Evolutionary conservation across 2,888 invertebrate genomes (phyloP).

Genomic region (Leucophenga montana): DNA sequence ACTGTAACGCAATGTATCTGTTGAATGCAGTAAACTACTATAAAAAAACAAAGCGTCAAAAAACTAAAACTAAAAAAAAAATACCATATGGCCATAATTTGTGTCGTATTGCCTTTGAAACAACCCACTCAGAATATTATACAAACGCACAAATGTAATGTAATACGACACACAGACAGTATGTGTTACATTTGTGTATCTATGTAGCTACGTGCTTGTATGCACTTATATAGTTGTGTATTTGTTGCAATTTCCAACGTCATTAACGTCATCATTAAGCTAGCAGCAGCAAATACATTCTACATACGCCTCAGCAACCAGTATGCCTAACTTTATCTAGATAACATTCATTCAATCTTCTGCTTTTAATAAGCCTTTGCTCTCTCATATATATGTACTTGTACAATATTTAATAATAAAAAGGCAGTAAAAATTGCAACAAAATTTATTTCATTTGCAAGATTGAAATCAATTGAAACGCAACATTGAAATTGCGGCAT

Average conservation of each 20-base stretch:
- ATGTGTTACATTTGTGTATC: neutral
- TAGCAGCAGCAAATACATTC: conserved; percentile 9
- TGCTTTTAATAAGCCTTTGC: neutral
- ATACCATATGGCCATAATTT: conserved; percentile 15
- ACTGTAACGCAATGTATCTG: no score
- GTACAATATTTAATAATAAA: conserved; percentile 6
- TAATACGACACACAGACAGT: neutral
- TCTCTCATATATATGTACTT: neutral
- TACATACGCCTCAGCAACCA: neutral
- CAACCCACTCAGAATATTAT: neutral
- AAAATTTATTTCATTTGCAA: conserved; percentile 64
- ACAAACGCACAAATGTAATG: conserved; percentile 15
- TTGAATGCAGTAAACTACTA: no score
- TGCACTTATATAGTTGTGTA: neutral
- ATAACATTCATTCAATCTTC: neutral
- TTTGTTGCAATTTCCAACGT: neutral
- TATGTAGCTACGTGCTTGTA: neutral
- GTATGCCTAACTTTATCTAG: neutral
- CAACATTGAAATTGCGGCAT: conserved; percentile 49
- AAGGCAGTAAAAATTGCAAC: conserved; percentile 49
- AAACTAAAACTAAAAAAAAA: conserved; percentile 3
- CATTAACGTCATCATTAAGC: conserved; percentile 12
- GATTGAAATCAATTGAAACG: conserved; percentile 64
- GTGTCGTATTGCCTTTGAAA: neutral
- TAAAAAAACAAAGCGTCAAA: neutral